Conservation (phyloP, 2,113 vertebrate genomes). For the Spea bombifrons region DNA sequence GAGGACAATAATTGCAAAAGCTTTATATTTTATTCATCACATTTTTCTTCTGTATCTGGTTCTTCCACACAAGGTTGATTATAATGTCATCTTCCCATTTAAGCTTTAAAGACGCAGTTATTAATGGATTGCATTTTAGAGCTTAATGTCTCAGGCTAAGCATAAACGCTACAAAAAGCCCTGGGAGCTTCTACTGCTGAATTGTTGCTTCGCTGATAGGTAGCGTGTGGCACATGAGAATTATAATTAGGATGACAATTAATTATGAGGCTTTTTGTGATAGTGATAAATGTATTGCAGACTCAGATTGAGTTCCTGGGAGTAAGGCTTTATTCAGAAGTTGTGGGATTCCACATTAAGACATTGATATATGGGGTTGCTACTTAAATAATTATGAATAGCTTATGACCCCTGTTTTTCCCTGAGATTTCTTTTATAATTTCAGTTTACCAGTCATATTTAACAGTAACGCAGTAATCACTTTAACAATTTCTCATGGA, state of each 20-base stretch:
- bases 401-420: not conserved
- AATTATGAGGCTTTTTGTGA: conserved; percentile 47
- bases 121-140: conserved; percentile 27
- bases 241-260: conserved; percentile 52
- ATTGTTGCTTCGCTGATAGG: conserved; percentile 43
- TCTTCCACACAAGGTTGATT: not conserved
- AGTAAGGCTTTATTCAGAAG: conserved; percentile 12
- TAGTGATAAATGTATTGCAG: not conserved
- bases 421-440: not conserved
- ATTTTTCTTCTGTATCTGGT: not conserved
- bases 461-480: not conserved
- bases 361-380: conserved; percentile 4
- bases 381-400: not conserved
- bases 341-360: conserved; percentile 20
- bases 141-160: conserved; percentile 15
- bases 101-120: not conserved
- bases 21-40: not conserved
- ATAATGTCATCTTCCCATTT: not conserved
- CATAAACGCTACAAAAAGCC: conserved; percentile 7
- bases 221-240: conserved; percentile 44
- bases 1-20: too few relatives aligned
- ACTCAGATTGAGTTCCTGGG: conserved; percentile 38
- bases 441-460: conserved; percentile 4
- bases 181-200: conserved; percentile 27
- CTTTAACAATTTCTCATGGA: conserved; percentile 5